Evolutionary conservation across 2,113 vertebrate species (phyloP).

Genomic region (Monopterus albus): DNA sequence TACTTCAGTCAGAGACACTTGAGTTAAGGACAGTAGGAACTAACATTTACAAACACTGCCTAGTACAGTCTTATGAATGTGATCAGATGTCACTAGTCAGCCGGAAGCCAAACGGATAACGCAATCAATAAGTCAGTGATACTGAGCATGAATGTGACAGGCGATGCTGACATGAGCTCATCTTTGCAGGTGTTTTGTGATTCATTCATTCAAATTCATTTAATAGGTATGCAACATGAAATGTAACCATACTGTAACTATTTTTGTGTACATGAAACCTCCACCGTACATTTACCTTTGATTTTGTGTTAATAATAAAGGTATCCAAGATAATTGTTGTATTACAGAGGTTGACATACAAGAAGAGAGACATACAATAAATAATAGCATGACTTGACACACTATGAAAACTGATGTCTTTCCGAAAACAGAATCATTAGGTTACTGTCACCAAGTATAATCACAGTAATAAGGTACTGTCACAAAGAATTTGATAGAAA

Average conservation of each 20-base stretch:
- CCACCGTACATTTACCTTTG: conserved; percentile 16
- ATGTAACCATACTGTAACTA: no score
- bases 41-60: not conserved
- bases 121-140: no score
- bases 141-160: no score
- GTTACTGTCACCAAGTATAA: conserved; percentile 57
- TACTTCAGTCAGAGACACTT: conserved; percentile 4
- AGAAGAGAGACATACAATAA: not conserved
- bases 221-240: no score
- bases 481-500: conserved; percentile 52
- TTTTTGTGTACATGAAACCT: no score
- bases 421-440: conserved; percentile 48
- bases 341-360: conserved; percentile 2
- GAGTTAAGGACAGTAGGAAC: conserved; percentile 2
- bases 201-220: no score
- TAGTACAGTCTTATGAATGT: not conserved
- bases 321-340: not conserved
- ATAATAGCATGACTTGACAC: conserved; percentile 28
- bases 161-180: no score
- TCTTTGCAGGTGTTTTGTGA: no score
- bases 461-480: conserved; percentile 61
- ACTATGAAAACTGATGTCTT: conserved; percentile 48
- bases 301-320: conserved; percentile 6
- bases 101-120: no score
- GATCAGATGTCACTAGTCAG: no score